phyloP scores from a whole-genome alignment of 2,888 invertebrate genomes.

The Andrena marginata region DNA sequence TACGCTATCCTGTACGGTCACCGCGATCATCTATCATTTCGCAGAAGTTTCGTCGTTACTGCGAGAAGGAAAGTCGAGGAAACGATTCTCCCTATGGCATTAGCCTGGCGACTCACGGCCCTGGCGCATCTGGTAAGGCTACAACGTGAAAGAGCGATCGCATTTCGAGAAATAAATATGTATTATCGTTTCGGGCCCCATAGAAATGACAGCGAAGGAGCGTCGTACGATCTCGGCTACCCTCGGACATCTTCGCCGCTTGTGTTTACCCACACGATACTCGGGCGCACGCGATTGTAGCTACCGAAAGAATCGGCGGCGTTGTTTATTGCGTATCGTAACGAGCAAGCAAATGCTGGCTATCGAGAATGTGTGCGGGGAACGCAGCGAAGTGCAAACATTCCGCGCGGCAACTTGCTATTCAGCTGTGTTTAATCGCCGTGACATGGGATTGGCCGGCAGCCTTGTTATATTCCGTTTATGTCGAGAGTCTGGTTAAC shows the following conservation, averaged over 20 bases:
- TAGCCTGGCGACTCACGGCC: conserved; percentile 57
- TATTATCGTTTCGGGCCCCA: background rate
- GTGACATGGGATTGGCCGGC: conserved; percentile 10
- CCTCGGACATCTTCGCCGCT: conserved; percentile 16
- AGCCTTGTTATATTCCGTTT: conserved; percentile 21
- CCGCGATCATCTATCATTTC: background rate
- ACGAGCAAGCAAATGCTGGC: background rate
- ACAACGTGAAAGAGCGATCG: background rate
- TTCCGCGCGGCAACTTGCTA: background rate
- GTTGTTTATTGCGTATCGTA: conserved; percentile 10
- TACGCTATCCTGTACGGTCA: background rate
- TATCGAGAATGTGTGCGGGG: background rate
- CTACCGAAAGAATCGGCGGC: background rate
- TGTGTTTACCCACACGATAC: background rate
- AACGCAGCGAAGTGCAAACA: conserved; percentile 3
- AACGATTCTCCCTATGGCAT: conserved; percentile 60
- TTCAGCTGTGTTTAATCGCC: conserved; percentile 23
- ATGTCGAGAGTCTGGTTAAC: conserved; percentile 23
- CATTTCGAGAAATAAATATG: background rate
- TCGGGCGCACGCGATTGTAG: background rate
- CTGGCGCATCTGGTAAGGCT: conserved; percentile 71
- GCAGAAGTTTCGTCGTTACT: background rate
- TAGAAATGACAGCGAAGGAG: background rate
- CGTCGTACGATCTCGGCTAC: conserved; percentile 21
- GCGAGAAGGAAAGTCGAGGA: background rate